These are phyloP conservation scores for Solen grandis DNA, from an alignment of 1,140 invertebrate genomes.

Conservation along the genomic window DNA sequence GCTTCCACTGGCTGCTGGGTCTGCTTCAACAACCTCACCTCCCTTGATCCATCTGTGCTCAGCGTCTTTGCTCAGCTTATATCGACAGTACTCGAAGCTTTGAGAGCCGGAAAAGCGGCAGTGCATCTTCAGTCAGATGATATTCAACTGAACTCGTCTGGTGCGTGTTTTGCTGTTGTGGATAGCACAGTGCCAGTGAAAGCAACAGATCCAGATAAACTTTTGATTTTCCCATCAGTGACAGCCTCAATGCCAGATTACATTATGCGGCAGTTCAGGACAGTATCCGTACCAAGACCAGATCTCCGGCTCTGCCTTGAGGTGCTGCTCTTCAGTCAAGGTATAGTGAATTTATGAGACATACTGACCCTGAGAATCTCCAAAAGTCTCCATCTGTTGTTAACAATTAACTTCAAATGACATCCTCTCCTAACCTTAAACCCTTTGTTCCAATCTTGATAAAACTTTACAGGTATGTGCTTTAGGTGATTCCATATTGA, in stretches of 20 bases:
- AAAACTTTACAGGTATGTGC: no score
- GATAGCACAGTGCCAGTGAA: slow-evolving; percentile 66
- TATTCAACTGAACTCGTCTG: slow-evolving; percentile 69
- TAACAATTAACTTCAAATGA: no score
- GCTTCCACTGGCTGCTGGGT: slow-evolving; percentile 78
- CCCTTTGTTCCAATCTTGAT: no score
- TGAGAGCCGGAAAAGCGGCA: slow-evolving; percentile 68
- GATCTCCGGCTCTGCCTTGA: slow-evolving; percentile 73
- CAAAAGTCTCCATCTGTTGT: no score
- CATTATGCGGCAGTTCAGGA: slow-evolving; percentile 75
- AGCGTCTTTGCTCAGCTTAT: slow-evolving; percentile 77
- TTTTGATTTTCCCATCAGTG: slow-evolving; percentile 73
- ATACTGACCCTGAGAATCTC: no score
- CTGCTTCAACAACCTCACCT: slow-evolving; percentile 76
- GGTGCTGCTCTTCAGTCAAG: slow-evolving; percentile 78
- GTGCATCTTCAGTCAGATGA: slow-evolving; percentile 74
- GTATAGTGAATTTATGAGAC: no score
- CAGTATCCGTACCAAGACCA: slow-evolving; percentile 73
- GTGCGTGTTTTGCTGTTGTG: slow-evolving; percentile 67
- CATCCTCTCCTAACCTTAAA: no score
- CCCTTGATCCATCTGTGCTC: slow-evolving; percentile 68
- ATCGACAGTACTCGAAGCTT: slow-evolving; percentile 71
- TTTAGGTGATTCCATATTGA: no score
- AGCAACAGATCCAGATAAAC: slow-evolving; percentile 72
- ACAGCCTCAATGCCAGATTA: slow-evolving; percentile 71